Percentiles rank a stretch among this genome's conserved stretches.
Conservation (phyloP, 2,888 invertebrate species). For the Megamerina dolium region DNA sequence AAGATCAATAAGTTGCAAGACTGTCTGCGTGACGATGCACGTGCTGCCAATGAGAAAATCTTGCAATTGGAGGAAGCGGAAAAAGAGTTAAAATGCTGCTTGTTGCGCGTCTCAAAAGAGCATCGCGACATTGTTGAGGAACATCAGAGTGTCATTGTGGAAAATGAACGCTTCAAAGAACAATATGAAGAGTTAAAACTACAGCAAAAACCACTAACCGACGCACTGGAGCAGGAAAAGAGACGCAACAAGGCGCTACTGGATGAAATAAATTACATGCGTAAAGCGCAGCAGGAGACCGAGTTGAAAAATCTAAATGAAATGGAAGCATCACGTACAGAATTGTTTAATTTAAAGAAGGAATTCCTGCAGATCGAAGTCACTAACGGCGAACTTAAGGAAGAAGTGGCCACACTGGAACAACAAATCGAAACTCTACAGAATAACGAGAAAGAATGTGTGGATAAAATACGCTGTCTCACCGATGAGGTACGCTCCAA, state of each 20-base stretch:
- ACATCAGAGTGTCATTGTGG: constrained; percentile 50
- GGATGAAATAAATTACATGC: constrained; percentile 51
- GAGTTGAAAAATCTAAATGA: constrained; percentile 52
- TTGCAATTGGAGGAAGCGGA: constrained; percentile 57
- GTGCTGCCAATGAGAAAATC: constrained; percentile 53
- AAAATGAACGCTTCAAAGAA: constrained; percentile 51
- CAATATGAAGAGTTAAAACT: constrained; percentile 53
- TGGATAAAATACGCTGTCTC: constrained; percentile 55
- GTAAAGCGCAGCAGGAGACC: constrained; percentile 50
- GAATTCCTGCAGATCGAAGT: constrained; percentile 61
- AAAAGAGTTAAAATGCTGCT: constrained; percentile 52
- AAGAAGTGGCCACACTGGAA: constrained; percentile 62
- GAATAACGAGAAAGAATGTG: constrained; percentile 53
- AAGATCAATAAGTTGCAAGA: constrained; percentile 56
- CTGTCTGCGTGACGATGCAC: constrained; percentile 52
- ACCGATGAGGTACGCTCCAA: constrained; percentile 54
- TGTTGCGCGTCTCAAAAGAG: constrained; percentile 56
- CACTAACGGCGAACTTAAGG: constrained; percentile 62
- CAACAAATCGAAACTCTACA: constrained; percentile 55
- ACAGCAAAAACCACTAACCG: constrained; percentile 45
- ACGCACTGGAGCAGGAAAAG: constrained; percentile 42
- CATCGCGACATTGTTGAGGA: constrained; percentile 51
- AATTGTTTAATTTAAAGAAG: constrained; percentile 54
- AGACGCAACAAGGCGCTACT: constrained; percentile 42
- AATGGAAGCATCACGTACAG: constrained; percentile 52